Conservation (phyloP, 2,888 invertebrate genomes). For the Scaptomyza reducta region DNA sequence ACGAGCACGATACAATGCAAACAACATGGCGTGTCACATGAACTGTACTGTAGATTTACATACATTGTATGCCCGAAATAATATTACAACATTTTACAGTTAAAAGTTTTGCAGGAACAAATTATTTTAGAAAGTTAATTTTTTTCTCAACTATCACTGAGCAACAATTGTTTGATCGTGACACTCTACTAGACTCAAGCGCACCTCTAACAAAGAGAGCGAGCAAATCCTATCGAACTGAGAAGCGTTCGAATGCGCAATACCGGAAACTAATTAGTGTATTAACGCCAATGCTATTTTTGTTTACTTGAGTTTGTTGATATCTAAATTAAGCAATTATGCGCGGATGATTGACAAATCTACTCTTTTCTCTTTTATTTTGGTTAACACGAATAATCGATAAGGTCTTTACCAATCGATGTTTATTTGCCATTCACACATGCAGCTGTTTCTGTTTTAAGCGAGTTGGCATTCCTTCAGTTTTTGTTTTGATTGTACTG, state of each 20-base stretch:
- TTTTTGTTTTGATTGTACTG: slow-evolving; percentile 71
- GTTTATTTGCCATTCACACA: slow-evolving; percentile 26
- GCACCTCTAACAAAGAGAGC: slow-evolving; percentile 22
- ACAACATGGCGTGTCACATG: not conserved
- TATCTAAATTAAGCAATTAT: slow-evolving; percentile 15
- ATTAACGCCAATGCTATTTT: slow-evolving; percentile 29
- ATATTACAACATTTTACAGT: not conserved
- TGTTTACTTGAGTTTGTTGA: slow-evolving; percentile 2
- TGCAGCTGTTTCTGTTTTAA: not conserved
- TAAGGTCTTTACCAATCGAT: not conserved
- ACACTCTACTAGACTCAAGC: not conserved
- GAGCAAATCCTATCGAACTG: slow-evolving; percentile 20
- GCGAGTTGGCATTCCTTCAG: slow-evolving; percentile 44
- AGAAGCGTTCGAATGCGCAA: slow-evolving; percentile 33
- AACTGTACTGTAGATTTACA: not conserved
- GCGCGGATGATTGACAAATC: not conserved
- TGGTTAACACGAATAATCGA: slow-evolving; percentile 4
- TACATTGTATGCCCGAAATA: not conserved
- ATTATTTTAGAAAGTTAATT: not conserved
- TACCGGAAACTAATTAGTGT: slow-evolving; percentile 29
- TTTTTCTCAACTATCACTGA: not conserved
- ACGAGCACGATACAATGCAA: slow-evolving; percentile 1
- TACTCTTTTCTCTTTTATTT: not conserved
- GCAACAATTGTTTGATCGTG: slow-evolving; percentile 5
- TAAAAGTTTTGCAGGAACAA: not conserved